Evolutionary conservation across 2,113 vertebrate genomes (phyloP), one percentile per base, ranked within the genome.

Genomic region (Periophthalmus modestus): DNA sequence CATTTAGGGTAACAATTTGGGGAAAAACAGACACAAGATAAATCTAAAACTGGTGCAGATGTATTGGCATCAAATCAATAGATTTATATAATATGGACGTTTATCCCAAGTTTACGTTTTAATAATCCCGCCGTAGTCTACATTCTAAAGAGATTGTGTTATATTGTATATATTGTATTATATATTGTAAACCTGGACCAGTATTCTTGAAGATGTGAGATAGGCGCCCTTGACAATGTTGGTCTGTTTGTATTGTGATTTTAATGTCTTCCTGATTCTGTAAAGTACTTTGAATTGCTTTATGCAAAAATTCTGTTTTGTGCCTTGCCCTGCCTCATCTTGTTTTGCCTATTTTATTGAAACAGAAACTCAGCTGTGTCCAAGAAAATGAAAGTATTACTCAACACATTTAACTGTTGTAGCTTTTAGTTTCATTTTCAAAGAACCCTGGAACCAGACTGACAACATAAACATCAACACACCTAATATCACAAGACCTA

Each of bases 161-260:
- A n/a, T n/a, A n/a, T n/a, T n/a, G n/a, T n/a, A n/a, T n/a, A n/a
- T n/a, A n/a, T n/a, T n/a, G n/a, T n/a, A n/a, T n/a, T n/a, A n/a
- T n/a, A n/a, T n/a, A n/a, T n/a, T 62, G 15, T 34, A 28, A 14
- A 28, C 28, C 28, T 28, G 28, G 28, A 28, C 1, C 28, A 28
- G 28, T 28, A 28, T 28, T 28, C 28, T 3, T 28, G 28, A 28
- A 28, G 28, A 28, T 28, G 28, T n/a, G n/a, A n/a, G n/a, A 95
- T 5, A 69, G 94, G 94, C 47, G n/a, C n/a, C n/a, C n/a, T n/a
- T n/a, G n/a, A n/a, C n/a, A n/a, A n/a, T n/a, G n/a, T n/a, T n/a
- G 10, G 24, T 4, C 7, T 18, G 6, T 6, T n/a, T 7, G 23
- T 34, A 62, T 34, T 62, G 15, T 34, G 15, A 14, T n/a, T n/a